phyloP scores from a whole-genome alignment of 2,797 vertebrate genomes.

The Rallus crepitans region DNA sequence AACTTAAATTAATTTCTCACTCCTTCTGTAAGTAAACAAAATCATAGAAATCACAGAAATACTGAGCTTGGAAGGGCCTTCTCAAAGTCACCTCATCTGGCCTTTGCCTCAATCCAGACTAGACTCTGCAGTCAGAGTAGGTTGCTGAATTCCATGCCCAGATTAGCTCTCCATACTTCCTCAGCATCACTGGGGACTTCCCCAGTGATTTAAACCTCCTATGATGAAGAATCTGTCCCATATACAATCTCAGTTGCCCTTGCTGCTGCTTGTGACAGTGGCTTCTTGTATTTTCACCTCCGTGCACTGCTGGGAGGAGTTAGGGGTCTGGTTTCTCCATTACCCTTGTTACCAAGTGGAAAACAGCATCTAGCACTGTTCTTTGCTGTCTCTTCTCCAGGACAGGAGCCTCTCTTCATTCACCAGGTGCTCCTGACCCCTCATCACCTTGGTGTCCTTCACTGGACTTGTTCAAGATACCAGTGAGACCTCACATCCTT shows the following conservation, averaged over 20 bases:
- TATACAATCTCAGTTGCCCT: background rate
- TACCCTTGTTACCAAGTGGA: background rate
- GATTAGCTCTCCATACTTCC: background rate
- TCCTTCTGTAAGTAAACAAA: slow-evolving; percentile 55
- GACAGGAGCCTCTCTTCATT: background rate
- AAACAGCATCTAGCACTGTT: background rate
- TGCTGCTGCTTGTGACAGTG: background rate
- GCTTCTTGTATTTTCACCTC: background rate
- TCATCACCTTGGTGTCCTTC: background rate
- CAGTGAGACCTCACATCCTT: background rate
- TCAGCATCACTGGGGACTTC: fast-evolving
- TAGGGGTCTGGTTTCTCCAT: background rate
- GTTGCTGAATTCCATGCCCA: background rate
- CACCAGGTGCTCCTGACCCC: background rate
- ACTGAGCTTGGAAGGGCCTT: background rate
- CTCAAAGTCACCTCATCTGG: background rate
- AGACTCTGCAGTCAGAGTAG: background rate
- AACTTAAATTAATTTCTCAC: slow-evolving; percentile 57
- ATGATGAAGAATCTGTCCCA: background rate
- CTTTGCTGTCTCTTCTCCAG: background rate
- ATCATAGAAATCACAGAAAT: background rate
- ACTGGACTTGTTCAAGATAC: background rate
- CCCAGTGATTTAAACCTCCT: background rate
- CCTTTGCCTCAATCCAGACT: background rate
- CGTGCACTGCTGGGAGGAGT: background rate